Evolutionary conservation across 2,797 vertebrate genomes (phyloP), one percentile per base, ranked within the genome.

Genomic region (Sandelia bainsii): DNA sequence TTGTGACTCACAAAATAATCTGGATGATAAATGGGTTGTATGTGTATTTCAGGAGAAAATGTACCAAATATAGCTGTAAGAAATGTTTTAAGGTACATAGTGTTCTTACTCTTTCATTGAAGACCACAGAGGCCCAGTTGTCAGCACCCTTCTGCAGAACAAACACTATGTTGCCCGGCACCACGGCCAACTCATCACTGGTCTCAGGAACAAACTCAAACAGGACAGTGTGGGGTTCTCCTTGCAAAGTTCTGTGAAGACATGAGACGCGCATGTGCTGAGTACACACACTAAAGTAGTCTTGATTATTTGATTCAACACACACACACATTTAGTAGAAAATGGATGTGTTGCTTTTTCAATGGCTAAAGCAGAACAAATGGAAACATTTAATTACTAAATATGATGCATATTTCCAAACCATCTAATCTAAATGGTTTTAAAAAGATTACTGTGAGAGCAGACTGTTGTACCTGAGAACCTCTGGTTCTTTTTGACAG

Each of bases 41-140:
- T 17, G 1, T 17, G 58, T 12, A 32, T 65, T 50, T 64, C 27
- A 45, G 12, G 1, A 14, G 13, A 27, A 50, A 1, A 17, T 46
- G 1, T 29, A 39, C 20, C 27, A 49, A 32, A 25, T n/a, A 32
- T 7, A 34, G 32, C 32, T 34, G 6, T 34, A 39, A 39, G 37
- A 39, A 10, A 56, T 8, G 13, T 25, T 19, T 54, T 23, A 1
- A 13, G 5, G 1, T 10, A 0, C 8, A 1, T 8, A 0, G 14
- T 20, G 27, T 2, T 19, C 89, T 62, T 91, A 98, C 98, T 95
- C 98, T 95, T 78, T 94, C 97, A 0, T 99, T 99, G 91, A 99
- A 99, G 83, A 98, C 83, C 80, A 99, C 97, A 0, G 95, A 97
- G 0, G 97, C 98, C 98, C 98, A 99, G 84, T 98, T 98, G 86